A percentile compares a stretch with the other conserved stretches of the same genome.
phyloP scores from a whole-genome alignment of 1,140 invertebrate genomes.

The Probaryconus sp. region DNA sequence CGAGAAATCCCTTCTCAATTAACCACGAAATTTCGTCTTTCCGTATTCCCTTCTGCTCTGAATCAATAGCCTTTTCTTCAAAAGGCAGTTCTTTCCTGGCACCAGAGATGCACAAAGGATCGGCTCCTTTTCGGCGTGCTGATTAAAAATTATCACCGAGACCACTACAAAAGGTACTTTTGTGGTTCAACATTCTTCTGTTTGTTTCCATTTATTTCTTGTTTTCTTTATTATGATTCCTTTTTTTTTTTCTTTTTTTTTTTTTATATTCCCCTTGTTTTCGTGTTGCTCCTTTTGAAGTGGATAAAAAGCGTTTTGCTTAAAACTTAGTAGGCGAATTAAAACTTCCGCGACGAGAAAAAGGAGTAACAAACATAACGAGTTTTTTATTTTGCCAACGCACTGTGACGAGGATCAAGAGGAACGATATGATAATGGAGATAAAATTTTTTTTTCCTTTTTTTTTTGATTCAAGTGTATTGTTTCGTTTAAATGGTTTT shows the following conservation, averaged over 20 bases:
- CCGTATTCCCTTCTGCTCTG: not conserved
- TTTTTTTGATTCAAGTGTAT: no score
- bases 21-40: slow-evolving; percentile 27
- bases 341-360: slow-evolving; percentile 33
- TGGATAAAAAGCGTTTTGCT: slow-evolving; percentile 36
- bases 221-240: slow-evolving; percentile 16
- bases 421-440: not conserved
- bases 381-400: slow-evolving; percentile 4
- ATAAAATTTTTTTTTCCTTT: no score
- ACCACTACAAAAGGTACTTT: slow-evolving; percentile 17
- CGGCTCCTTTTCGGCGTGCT: slow-evolving; percentile 24
- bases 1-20: slow-evolving; percentile 17
- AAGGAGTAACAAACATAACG: no score
- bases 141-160: slow-evolving; percentile 54
- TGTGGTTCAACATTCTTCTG: slow-evolving; percentile 6
- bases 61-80: slow-evolving; percentile 25
- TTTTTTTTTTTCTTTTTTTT: no score
- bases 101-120: slow-evolving; percentile 18
- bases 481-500: no score
- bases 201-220: slow-evolving; percentile 43
- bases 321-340: slow-evolving; percentile 51
- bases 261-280: no score
- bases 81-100: not conserved
- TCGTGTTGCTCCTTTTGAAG: not conserved
- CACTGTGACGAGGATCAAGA: slow-evolving; percentile 20